Percentiles rank a stretch among this genome's conserved stretches.
Conservation (phyloP, 2,888 invertebrate genomes). For the Unio delphinus region DNA sequence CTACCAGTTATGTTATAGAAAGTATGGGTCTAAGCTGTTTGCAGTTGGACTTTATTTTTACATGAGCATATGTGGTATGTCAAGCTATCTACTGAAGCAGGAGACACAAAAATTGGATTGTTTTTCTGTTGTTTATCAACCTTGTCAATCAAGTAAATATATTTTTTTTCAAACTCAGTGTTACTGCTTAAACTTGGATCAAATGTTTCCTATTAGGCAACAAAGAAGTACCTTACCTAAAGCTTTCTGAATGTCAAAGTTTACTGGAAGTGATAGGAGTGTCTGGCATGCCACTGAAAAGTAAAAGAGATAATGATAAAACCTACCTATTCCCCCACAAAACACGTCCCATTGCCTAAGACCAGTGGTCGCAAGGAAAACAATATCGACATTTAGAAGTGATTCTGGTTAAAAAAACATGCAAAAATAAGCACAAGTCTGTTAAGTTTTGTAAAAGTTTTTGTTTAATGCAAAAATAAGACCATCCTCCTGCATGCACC, state of each 20-base stretch:
- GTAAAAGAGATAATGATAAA: slow-evolving; percentile 7
- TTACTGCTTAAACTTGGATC: not conserved
- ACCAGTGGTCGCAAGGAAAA: not conserved
- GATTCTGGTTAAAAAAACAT: too few species aligned
- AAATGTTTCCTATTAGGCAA: not conserved
- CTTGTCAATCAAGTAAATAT: not conserved
- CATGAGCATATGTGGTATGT: too few species aligned
- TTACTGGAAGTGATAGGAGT: slow-evolving; percentile 57
- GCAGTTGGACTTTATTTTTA: not conserved
- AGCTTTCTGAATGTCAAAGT: slow-evolving; percentile 59
- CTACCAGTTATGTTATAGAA: too few species aligned
- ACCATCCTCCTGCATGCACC: too few species aligned
- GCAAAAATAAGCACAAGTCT: too few species aligned
- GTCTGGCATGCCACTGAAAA: slow-evolving; percentile 64
- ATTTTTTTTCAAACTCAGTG: not conserved
- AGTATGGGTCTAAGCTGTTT: too few species aligned
- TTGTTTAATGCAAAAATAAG: too few species aligned
- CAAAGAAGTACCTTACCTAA: slow-evolving; percentile 34
- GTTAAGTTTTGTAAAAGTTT: too few species aligned
- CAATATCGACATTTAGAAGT: not conserved
- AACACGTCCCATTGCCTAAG: not conserved
- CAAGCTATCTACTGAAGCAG: too few species aligned
- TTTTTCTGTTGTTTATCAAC: too few species aligned
- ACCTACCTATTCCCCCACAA: slow-evolving; percentile 4
- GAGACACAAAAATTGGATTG: too few species aligned